Percentiles rank a stretch among this genome's conserved stretches.
Conservation (phyloP, 2,113 vertebrate genomes). For the Trematomus loennbergii region DNA sequence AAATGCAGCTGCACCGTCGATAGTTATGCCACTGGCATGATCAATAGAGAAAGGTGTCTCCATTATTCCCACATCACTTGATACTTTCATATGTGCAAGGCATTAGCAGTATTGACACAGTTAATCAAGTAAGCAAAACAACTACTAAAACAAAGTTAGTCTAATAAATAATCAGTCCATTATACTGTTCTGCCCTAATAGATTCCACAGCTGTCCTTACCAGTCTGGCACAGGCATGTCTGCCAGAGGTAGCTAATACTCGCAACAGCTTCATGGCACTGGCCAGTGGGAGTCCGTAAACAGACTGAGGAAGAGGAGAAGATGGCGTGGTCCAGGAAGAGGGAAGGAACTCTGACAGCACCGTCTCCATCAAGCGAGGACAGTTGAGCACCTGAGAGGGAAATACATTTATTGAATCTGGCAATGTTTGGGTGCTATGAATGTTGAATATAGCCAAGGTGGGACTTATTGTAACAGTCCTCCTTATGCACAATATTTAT, state of each 20-base stretch:
- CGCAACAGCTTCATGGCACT: slow-evolving; percentile 92
- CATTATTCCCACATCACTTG: background rate
- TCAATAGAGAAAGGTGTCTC: background rate
- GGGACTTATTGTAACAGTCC: too few species aligned
- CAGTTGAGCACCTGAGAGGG: slow-evolving; percentile 91
- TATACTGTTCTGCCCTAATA: background rate
- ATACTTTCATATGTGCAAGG: background rate
- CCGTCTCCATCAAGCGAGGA: slow-evolving; percentile 90
- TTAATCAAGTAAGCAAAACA: background rate
- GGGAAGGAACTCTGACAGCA: slow-evolving; percentile 92
- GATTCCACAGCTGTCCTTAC: slow-evolving; percentile 76
- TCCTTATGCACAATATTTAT: too few species aligned
- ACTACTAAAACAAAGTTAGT: background rate
- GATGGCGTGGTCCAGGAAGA: slow-evolving; percentile 84
- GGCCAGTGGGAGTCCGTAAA: slow-evolving; percentile 88
- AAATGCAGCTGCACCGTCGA: too few species aligned
- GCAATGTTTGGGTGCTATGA: too few species aligned
- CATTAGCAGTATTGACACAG: background rate
- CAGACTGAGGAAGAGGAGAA: slow-evolving; percentile 71
- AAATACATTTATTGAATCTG: background rate
- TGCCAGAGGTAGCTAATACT: slow-evolving; percentile 91
- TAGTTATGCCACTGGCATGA: background rate
- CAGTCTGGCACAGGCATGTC: slow-evolving; percentile 91
- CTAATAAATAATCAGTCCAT: background rate
- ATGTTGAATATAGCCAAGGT: too few species aligned